Evolutionary conservation across 2,797 vertebrate species (phyloP), one percentile per base, ranked within the genome.

Genomic region (Chelon auratus): DNA sequence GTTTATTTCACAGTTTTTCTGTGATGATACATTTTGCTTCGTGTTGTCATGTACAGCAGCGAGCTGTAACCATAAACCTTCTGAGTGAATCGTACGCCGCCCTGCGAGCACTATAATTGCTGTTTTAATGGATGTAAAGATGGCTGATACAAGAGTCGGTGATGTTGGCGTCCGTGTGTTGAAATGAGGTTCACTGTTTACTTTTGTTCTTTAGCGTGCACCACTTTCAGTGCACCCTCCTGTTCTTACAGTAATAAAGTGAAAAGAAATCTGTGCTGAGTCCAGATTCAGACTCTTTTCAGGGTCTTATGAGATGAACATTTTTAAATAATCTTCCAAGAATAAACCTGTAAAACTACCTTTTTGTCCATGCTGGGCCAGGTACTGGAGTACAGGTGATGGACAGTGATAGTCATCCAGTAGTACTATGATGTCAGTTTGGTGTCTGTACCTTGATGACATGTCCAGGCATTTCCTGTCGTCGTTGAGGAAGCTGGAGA

Each of bases 221-320:
- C 42, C 17, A 51, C 51, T 58, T 62, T 68, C 17, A 56, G 13
- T 70, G 39, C 52, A 77, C 40, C 18, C 14, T 48, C 30, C 24
- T 80, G 67, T 75, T 71, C 39, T 61, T 63, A 54, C 43, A 63
- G 63, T 61, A 91, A 90, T 90, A 89, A 90, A 89, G 18, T 2
- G 2, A 70, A 13, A 40, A 43, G 18, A 63, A 33, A 54, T 78
- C 30, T 68, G 42, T 62, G 37, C 20, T 14, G 24, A 73, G 30
- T 36, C 9, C 7, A 13, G 71, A 24, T 36, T 9, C 7, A 11
- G 24, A 37, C 37, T 22, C 7, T 3, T 33, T 33, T 56, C 0
- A 26, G 0, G 39, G 14, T 82, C 4, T 47, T 47, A 8, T 47
- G 45, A 39, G 9, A 39, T 7, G n/a, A n/a, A n/a, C n/a, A 40